phyloP scores from a whole-genome alignment of 2,113 vertebrate genomes.

The Python bivittatus region DNA sequence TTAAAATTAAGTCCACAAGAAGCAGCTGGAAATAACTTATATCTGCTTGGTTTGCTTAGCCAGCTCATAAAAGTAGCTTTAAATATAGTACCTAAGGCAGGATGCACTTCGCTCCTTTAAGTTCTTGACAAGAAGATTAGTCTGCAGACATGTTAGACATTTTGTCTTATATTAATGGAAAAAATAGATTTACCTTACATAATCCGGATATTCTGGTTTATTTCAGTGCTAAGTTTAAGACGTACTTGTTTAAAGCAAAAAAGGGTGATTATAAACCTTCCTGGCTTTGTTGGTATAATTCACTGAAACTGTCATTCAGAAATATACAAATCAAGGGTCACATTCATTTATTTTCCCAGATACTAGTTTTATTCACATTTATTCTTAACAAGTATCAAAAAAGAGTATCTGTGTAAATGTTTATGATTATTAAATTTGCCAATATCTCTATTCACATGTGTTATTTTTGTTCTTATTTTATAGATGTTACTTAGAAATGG shows the following conservation, averaged over 20 bases:
- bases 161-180: conserved; percentile 38
- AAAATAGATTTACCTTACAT: conserved; percentile 15
- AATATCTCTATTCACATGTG: background rate
- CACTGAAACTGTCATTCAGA: conserved; percentile 35
- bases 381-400: conserved; percentile 18
- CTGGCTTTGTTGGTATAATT: conserved; percentile 32
- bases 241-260: conserved; percentile 50
- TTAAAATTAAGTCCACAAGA: background rate
- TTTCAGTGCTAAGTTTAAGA: conserved; percentile 41
- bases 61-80: background rate
- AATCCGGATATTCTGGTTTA: conserved; percentile 50
- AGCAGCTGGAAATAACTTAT: background rate
- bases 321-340: conserved; percentile 35
- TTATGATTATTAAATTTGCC: background rate
- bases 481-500: background rate
- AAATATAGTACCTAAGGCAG: background rate
- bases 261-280: conserved; percentile 24
- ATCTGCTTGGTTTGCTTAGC: background rate
- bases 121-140: conserved; percentile 35
- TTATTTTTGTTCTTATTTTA: background rate
- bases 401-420: background rate
- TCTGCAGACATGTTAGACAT: conserved; percentile 22
- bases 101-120: conserved; percentile 15
- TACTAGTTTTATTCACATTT: conserved; percentile 37
- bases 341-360: conserved; percentile 31